Base-by-base conservation (phyloP, 2,888 invertebrate genomes). In the Latheticus oryzae region DNA sequence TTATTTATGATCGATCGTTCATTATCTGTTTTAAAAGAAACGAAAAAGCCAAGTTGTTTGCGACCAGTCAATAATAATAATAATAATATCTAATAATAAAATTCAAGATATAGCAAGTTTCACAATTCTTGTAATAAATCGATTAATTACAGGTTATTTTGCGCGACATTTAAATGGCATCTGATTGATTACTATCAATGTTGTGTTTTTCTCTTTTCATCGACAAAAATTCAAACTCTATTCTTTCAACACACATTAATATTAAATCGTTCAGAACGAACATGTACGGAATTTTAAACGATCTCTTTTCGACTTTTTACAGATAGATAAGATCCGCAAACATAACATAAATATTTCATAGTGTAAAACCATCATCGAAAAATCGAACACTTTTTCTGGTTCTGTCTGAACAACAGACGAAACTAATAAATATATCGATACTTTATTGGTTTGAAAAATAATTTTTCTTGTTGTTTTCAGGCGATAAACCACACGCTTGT, bases 401-500 rank as follows among this genome's bases (percentile, higher is more conserved):
- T 13, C 68, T 63, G 69, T 68, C 70, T 56, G 58, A 51, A 38
- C 38, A 32, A 58, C 69, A 70, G 71, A 69, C 70, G 71, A 68
- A 70, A 67, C 68, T 63, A 60, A 71, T 71, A 71, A 69, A 69
- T 69, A 67, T 62, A 58, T 63, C 64, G 61, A 69, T 67, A 67
- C 70, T 70, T 69, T 69, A 69, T 70, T 68, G 70, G 68, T 70
- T 70, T 69, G 67, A n/a, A n/a, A n/a, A n/a, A n/a, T n/a, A n/a
- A n/a, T n/a, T 61, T 47, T 48, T 15, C 33, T 61, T 67, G 62
- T 69, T 70, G 73, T 60, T 80, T 80, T 57, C 80, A 89, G 89
- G 89, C 62, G 88, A 88, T 75, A 88, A 88, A 73, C 89, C 89
- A 7, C 88, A 88, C 75, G 84, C 85, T 30, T 89, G 89, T 73